Evolutionary conservation across 1,140 invertebrate genomes (phyloP).

Genomic region (Lysiphlebus fabarum): DNA sequence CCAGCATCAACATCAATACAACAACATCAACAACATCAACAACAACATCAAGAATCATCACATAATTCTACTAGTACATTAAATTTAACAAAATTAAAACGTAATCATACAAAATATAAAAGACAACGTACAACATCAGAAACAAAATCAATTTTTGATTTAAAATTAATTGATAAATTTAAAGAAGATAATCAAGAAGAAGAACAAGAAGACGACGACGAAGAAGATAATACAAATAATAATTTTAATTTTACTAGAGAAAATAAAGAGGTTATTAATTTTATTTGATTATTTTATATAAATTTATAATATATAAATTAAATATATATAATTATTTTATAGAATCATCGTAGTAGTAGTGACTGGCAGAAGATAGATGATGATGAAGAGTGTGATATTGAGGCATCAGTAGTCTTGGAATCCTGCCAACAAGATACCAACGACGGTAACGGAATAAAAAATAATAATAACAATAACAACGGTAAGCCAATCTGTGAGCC

Average conservation of each 20-base stretch:
- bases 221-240: background rate
- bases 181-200: conserved; percentile 45
- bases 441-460: conserved; percentile 45
- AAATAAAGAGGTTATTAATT: conserved; percentile 51
- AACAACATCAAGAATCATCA: conserved; percentile 24
- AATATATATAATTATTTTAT: no score
- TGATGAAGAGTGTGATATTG: conserved; percentile 52
- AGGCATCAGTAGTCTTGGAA: conserved; percentile 50
- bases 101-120: conserved; percentile 50
- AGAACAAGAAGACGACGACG: conserved; percentile 36
- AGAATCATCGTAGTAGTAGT: conserved; percentile 47
- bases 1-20: no score
- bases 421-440: conserved; percentile 50
- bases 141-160: conserved; percentile 34
- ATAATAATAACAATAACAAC: conserved; percentile 49
- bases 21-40: conserved; percentile 24
- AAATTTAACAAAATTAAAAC: conserved; percentile 51
- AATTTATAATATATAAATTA: no score
- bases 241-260: conserved; percentile 28
- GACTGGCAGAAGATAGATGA: conserved; percentile 45
- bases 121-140: conserved; percentile 46
- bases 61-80: conserved; percentile 37
- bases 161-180: conserved; percentile 42
- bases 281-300: no score
- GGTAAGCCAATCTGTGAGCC: conserved; percentile 38